Base-by-base conservation (phyloP, 2,888 invertebrate genomes). In the Theodoxus fluviatilis region DNA sequence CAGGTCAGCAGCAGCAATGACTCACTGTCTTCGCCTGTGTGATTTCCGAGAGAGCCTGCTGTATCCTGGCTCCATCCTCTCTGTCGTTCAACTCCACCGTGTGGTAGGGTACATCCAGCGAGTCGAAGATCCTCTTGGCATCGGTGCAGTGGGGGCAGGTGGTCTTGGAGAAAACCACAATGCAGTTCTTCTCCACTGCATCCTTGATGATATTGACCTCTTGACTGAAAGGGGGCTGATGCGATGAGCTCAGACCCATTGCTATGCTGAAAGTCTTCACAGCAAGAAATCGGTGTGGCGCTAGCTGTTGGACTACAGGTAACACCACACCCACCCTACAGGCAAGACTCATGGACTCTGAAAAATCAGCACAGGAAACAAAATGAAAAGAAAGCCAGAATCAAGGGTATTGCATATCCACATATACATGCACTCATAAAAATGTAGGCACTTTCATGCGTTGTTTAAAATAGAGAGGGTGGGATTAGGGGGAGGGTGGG, bases 131-230 rank as follows among this genome's bases (percentile, higher is more conserved):
- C 40, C 74, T 68, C 68, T 83, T 82, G 2, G 79, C 76, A 18
- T 74, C 70, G 9, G 66, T 63, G 69, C 83, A 82, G 67, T 75
- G 73, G 35, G 78, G 75, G 67, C 85, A 85, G 15, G 74, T 75
- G 7, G 81, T 79, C 71, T 85, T 85, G 6, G 83, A 83, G 70
- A 85, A 85, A n/a, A 85, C 71, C 28, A 83, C 78, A 15, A 85
- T 83, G 73, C 83, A 81, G 68, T 84, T 79, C 12, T 76, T 73
- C 3, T 72, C 55, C 12, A 84, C 75, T 67, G 75, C 75, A 49
- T 78, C 68, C 49, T 79, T 67, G 9, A 85, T 74, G 71, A 79
- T 82, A 68, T 78, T 70, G 4, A 74, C 76, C 63, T 80, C 80
- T 33, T n/a, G n/a, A n/a, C n/a, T n/a, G n/a, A n/a, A n/a, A n/a